Percentiles rank a stretch among this genome's conserved stretches.
Conservation (phyloP, 2,888 invertebrate genomes). For the Gastrophysa polygoni region DNA sequence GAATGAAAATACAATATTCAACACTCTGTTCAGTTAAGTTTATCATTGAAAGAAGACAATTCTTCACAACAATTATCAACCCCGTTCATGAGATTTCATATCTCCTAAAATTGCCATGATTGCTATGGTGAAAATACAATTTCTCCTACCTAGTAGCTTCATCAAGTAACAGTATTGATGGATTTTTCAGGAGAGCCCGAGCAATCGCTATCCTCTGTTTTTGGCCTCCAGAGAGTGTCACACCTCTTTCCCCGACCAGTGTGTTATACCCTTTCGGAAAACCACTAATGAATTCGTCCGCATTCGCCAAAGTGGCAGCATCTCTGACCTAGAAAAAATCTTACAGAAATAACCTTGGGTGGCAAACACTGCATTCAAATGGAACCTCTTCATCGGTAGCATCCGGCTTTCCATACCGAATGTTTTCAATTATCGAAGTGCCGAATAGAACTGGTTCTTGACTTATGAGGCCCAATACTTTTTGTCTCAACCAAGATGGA, state of each 20-base stretch:
- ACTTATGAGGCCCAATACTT: slow-evolving; percentile 85
- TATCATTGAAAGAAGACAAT: neutral
- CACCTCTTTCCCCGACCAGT: slow-evolving; percentile 86
- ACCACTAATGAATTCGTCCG: slow-evolving; percentile 82
- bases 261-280: slow-evolving; percentile 89
- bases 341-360: neutral
- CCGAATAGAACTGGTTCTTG: slow-evolving; percentile 96
- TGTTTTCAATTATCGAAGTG: slow-evolving; percentile 90
- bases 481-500: slow-evolving; percentile 83
- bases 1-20: no score
- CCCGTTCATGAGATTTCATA: no score
- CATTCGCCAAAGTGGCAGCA: slow-evolving; percentile 88
- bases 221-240: slow-evolving; percentile 93
- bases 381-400: slow-evolving; percentile 72
- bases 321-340: slow-evolving; percentile 65
- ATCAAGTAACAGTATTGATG: slow-evolving; percentile 85
- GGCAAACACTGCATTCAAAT: neutral
- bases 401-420: slow-evolving; percentile 82
- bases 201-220: slow-evolving; percentile 96
- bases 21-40: no score
- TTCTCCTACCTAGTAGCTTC: slow-evolving; percentile 85
- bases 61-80: neutral
- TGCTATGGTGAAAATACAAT: slow-evolving; percentile 4
- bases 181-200: slow-evolving; percentile 89
- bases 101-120: no score